phyloP scores from a whole-genome alignment of 2,113 vertebrate genomes.

The Marmota flaviventris region DNA sequence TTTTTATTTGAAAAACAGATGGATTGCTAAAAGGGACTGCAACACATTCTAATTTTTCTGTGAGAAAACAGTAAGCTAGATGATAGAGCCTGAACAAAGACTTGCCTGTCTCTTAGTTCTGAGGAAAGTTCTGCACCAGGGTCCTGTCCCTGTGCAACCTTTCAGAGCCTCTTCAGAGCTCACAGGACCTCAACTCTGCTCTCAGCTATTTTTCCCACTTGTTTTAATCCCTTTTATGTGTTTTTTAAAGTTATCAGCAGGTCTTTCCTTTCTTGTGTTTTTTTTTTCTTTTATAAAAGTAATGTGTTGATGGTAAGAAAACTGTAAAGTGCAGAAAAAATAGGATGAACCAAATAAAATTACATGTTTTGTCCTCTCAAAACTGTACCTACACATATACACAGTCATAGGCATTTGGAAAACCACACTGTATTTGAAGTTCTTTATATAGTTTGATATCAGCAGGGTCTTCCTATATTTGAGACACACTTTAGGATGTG shows the following conservation, averaged over 20 bases:
- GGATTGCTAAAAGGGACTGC: conserved; percentile 41
- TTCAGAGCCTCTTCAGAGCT: background rate
- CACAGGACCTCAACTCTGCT: background rate
- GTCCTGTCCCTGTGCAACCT: conserved; percentile 37
- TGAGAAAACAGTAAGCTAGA: conserved; percentile 64
- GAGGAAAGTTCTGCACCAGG: background rate
- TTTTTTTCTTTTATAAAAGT: conserved; percentile 41
- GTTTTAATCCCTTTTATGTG: background rate
- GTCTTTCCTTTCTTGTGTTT: background rate
- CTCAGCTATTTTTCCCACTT: background rate
- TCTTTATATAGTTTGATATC: conserved; percentile 2
- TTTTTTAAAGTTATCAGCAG: background rate
- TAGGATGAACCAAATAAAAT: background rate
- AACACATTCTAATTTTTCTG: conserved; percentile 57
- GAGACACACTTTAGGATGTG: background rate
- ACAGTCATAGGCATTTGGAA: background rate
- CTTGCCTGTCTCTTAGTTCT: background rate
- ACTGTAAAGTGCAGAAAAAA: background rate
- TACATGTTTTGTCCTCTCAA: background rate
- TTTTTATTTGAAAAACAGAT: conserved; percentile 67
- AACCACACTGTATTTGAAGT: background rate
- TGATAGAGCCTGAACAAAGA: conserved; percentile 57
- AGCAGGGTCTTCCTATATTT: background rate
- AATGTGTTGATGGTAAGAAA: background rate
- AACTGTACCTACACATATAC: background rate